These are phyloP conservation scores for Apotomis betuletana DNA, from an alignment of 2,888 invertebrate species.

Conservation along the genomic window DNA sequence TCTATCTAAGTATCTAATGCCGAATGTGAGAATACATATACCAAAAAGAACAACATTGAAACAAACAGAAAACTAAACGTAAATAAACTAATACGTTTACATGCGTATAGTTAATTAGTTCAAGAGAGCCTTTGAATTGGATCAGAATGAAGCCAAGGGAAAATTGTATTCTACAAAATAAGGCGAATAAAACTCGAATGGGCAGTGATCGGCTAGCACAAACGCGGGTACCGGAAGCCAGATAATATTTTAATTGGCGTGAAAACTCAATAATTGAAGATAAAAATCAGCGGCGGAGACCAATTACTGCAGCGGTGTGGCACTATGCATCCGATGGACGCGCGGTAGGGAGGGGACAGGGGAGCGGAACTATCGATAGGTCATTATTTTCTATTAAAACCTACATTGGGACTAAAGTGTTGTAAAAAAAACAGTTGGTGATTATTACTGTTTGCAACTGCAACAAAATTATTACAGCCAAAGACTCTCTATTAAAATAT, in stretches of 20 bases:
- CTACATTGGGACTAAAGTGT: background rate
- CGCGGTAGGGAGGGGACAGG: conserved; percentile 24
- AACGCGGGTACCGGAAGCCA: conserved; percentile 41
- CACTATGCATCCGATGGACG: conserved; percentile 43
- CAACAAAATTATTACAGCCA: too few relatives aligned
- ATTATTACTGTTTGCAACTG: too few relatives aligned
- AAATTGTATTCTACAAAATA: conserved; percentile 14
- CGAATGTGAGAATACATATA: too few relatives aligned
- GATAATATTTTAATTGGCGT: conserved; percentile 46
- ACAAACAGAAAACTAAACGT: too few relatives aligned
- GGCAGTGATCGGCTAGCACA: conserved; percentile 35
- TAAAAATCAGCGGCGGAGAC: conserved; percentile 45
- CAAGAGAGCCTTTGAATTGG: background rate
- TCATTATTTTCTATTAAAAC: conserved; percentile 26
- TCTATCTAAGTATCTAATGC: too few relatives aligned
- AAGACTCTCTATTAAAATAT: too few relatives aligned
- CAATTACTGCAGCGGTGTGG: conserved; percentile 44
- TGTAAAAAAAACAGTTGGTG: too few relatives aligned
- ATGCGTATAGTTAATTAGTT: background rate
- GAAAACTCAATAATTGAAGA: conserved; percentile 47
- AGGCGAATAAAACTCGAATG: conserved; percentile 18
- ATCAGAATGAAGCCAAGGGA: background rate
- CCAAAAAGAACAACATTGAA: too few relatives aligned
- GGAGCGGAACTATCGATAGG: conserved; percentile 40
- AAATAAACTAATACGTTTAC: too few relatives aligned